phyloP scores from a whole-genome alignment of 2,888 invertebrate species.

The Dynastes hyllus region DNA sequence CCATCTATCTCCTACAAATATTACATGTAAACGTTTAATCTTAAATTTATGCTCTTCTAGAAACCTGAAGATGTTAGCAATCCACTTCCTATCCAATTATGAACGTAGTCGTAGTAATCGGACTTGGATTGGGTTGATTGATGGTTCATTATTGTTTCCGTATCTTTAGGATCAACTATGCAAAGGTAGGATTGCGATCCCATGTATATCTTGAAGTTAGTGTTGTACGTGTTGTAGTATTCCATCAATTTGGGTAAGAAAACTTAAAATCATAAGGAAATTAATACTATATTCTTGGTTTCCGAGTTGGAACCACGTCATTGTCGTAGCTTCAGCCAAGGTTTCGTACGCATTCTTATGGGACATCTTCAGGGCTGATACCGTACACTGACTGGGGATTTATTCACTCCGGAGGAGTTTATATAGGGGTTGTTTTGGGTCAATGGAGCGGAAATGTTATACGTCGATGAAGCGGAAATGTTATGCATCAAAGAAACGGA shows the following conservation, averaged over 20 bases:
- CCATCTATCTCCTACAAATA: constrained; percentile 68
- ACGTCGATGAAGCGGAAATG: too few species aligned
- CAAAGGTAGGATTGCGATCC: constrained; percentile 49
- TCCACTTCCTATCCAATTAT: constrained; percentile 63
- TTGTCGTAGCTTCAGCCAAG: too few species aligned
- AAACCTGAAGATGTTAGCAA: constrained; percentile 56
- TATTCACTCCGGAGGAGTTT: too few species aligned
- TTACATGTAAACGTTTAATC: neutral
- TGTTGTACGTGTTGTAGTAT: constrained; percentile 53
- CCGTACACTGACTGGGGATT: too few species aligned
- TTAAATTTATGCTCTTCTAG: neutral
- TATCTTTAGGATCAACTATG: constrained; percentile 54
- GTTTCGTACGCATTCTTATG: too few species aligned
- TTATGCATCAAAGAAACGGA: too few species aligned
- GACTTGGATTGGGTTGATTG: constrained; percentile 61
- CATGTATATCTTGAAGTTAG: constrained; percentile 52
- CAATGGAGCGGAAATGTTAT: too few species aligned
- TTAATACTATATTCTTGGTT: too few species aligned
- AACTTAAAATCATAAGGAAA: constrained; percentile 50
- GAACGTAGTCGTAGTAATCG: constrained; percentile 60
- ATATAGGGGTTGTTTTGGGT: too few species aligned
- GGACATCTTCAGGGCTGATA: too few species aligned
- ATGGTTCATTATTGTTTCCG: constrained; percentile 59
- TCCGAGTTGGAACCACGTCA: too few species aligned
- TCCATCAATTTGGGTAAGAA: constrained; percentile 48